Conservation (phyloP, 2,888 invertebrate genomes). For the Erynnis tages region DNA sequence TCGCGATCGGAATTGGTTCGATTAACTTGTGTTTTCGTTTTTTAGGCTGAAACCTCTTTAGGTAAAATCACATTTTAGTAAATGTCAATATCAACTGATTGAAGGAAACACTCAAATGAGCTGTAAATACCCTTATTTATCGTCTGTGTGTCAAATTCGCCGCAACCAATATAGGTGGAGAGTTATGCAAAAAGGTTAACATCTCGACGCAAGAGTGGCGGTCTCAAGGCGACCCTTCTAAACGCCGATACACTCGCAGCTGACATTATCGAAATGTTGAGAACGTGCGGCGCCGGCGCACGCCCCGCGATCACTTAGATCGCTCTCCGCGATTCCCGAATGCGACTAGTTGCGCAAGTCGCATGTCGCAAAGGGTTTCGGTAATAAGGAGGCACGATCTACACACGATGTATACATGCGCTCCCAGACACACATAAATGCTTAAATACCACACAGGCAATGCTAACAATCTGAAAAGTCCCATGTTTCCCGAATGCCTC, state of each 20-base stretch:
- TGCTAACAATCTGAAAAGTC: too few relatives aligned
- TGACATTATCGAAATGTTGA: slow-evolving; percentile 27
- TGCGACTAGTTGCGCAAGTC: slow-evolving; percentile 10
- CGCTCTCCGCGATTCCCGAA: slow-evolving; percentile 37
- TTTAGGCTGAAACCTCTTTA: too few relatives aligned
- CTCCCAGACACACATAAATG: too few relatives aligned
- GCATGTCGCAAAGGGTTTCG: background rate
- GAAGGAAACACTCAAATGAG: too few relatives aligned
- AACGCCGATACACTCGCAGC: slow-evolving; percentile 24
- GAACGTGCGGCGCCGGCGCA: slow-evolving; percentile 27
- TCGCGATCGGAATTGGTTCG: background rate
- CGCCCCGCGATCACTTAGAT: slow-evolving; percentile 30
- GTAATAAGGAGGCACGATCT: too few relatives aligned
- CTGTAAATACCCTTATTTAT: too few relatives aligned
- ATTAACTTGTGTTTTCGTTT: too few relatives aligned
- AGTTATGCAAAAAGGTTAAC: slow-evolving; percentile 27
- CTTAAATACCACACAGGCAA: too few relatives aligned
- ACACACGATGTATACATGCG: too few relatives aligned
- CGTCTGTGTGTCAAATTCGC: background rate
- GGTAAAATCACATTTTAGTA: too few relatives aligned
- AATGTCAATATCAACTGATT: too few relatives aligned
- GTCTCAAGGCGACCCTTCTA: slow-evolving; percentile 27
- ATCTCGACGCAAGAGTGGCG: slow-evolving; percentile 20
- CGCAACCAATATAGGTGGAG: slow-evolving; percentile 1
- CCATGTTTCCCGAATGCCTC: too few relatives aligned